A percentile compares a stretch with the other conserved stretches of the same genome.
phyloP scores from a whole-genome alignment of 1,140 invertebrate genomes.

The Zeugodacus cucurbitae region DNA sequence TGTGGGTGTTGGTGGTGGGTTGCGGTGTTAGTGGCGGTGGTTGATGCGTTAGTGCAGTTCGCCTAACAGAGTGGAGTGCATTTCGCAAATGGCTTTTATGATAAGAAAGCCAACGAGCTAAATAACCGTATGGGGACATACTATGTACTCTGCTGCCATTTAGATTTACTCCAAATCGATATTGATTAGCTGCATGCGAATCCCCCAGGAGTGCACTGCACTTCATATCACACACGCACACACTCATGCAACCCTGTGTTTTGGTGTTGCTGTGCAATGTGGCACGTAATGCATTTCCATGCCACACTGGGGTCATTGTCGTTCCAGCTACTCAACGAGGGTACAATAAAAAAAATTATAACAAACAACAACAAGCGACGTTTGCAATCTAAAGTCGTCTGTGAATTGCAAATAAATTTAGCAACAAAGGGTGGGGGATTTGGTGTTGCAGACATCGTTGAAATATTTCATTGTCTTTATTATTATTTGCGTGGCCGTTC shows the following conservation, averaged over 20 bases:
- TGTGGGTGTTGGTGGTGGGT: not conserved
- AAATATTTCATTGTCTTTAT: slow-evolving; percentile 38
- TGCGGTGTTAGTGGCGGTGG: not conserved
- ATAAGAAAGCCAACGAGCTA: slow-evolving; percentile 30
- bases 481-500: not conserved
- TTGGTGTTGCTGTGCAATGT: not conserved
- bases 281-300: slow-evolving; percentile 27
- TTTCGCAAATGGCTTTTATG: slow-evolving; percentile 28
- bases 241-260: not conserved
- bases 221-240: not conserved
- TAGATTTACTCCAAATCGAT: slow-evolving; percentile 31
- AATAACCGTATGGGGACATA: not conserved
- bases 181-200: slow-evolving; percentile 33
- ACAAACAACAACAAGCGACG: not conserved
- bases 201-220: not conserved
- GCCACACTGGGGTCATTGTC: slow-evolving; percentile 24
- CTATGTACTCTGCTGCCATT: not conserved
- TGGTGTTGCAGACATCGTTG: not conserved
- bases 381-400: not conserved
- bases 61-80: slow-evolving; percentile 5
- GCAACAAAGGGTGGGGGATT: not conserved
- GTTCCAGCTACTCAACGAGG: not conserved
- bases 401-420: slow-evolving; percentile 14
- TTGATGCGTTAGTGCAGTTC: not conserved
- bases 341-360: not conserved